Evolutionary conservation across 2,113 vertebrate genomes (phyloP), one percentile per base, ranked within the genome.

Genomic region (Centrocercus urophasianus): DNA sequence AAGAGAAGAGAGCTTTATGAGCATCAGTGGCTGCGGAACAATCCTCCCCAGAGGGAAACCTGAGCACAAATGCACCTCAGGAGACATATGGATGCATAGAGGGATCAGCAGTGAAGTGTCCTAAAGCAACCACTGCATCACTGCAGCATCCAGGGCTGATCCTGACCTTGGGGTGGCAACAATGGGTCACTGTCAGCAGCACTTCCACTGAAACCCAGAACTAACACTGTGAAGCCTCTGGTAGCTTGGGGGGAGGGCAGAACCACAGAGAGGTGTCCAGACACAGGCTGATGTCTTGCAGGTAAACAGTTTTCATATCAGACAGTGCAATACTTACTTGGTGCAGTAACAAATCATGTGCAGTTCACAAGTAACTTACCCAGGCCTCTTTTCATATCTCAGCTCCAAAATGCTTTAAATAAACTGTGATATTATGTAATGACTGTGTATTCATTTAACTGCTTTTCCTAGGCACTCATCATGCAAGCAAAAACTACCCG

Each of bases 391-490:
- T 88, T 92, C 70, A 93, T 76, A 28, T 83, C 85, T 95, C 69
- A 78, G 83, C 69, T 83, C 92, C 94, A 94, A 96, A 95, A 96
- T 75, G 61, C 83, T 95, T 96, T 91, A 95, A 95, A 96, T 95
- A 96, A 96, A 96, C 67, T 92, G 89, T 90, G 95, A 77, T 64
- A 72, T 88, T 90, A 86, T 87, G 25, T 75, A 87, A 96, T 54
- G 78, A 67, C 40, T 92, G 81, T 76, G 70, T 71, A 92, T 86
- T 83, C 89, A 79, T 97, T 93, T 93, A 91, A 95, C 50, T 78
- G 86, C 86, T 95, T 95, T 72, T 88, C 67, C 86, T 76, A 89
- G 72, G 67, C 72, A 47, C 77, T 42, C 66, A 70, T 75, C 65
- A 45, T 61, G 74, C 67, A 93, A 83, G 85, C 17, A 71, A 82